Evolutionary conservation across 2,113 vertebrate genomes (phyloP), one percentile per base, ranked within the genome.

Genomic region (Siphamia tubifer): DNA sequence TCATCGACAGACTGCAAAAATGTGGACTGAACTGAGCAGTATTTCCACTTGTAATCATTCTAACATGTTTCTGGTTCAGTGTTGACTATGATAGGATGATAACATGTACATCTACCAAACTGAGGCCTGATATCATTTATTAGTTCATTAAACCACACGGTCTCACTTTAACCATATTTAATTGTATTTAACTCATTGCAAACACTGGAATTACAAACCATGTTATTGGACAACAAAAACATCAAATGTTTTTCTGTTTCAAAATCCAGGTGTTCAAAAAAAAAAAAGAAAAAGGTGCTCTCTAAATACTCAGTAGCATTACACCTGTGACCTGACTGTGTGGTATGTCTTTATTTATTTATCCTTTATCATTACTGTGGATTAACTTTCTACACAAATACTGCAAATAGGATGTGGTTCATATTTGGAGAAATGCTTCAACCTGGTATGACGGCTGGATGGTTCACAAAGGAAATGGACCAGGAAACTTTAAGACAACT

Each of bases 171-270:
- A 85, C 49, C 68, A 31, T 81, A 83, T 85, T 83, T 85, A 63
- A 82, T 82, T 74, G 19, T 68, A 83, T 90, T 81, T 85, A 87
- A 90, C 79, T 82, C 66, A 75, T 39, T 85, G 42, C 67, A 87
- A 91, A 91, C 90, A 92, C 91, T 91, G 90, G 90, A 92, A 80
- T 67, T 66, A 65, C 24, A 51, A 28, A 49, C 40, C n/a, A 72
- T 32, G 36, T 63, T 27, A 54, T 45, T 2, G 8, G 31, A 42
- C 34, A 38, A 63, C 47, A 67, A 44, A 80, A 63, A 49, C 55
- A 54, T 42, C 43, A 57, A 56, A 55, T 53, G 34, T 62, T 36
- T 57, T 38, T 20, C 27, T 69, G 34, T 51, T 63, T 68, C 45
- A n/a, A 47, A 54, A 12, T 61, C 58, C 6, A n/a, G 58, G 55